These are phyloP conservation scores for Tubulanus polymorphus DNA, from an alignment of 2,888 invertebrate genomes.

Conservation along the genomic window DNA sequence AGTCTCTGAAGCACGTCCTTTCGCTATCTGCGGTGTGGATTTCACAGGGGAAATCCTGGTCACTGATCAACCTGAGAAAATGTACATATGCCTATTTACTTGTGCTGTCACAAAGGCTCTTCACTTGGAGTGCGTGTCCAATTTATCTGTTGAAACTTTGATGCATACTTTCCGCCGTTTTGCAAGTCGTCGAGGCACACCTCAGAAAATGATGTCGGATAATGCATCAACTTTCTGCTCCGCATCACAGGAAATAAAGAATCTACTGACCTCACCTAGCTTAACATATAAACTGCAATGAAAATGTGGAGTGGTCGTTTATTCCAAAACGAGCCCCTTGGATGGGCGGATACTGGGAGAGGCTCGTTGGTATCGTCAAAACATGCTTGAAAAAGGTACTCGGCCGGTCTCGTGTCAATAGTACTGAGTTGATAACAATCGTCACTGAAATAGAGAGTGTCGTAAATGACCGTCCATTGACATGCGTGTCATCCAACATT, in stretches of 20 bases:
- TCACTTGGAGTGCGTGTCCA: constrained; percentile 3
- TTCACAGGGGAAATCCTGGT: constrained; percentile 3
- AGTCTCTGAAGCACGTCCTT: neutral
- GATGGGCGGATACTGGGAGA: constrained; percentile 23
- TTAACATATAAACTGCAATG: constrained; percentile 6
- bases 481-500: constrained; percentile 11
- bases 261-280: neutral
- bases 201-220: constrained; percentile 4
- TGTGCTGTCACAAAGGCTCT: constrained; percentile 1
- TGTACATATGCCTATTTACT: constrained; percentile 6
- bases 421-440: constrained; percentile 16
- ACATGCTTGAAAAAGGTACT: constrained; percentile 14
- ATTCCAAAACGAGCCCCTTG: constrained; percentile 19
- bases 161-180: constrained; percentile 6
- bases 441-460: constrained; percentile 18
- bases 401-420: constrained; percentile 8
- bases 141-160: constrained; percentile 6
- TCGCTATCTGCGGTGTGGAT: constrained; percentile 1
- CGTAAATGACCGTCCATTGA: constrained; percentile 20
- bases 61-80: neutral
- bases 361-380: constrained; percentile 16
- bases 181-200: neutral
- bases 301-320: constrained; percentile 16
- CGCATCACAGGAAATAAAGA: neutral
- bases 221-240: constrained; percentile 7